Percentiles rank a stretch among this genome's conserved stretches.
phyloP scores from a whole-genome alignment of 2,888 invertebrate genomes.

The Litoditis marina region DNA sequence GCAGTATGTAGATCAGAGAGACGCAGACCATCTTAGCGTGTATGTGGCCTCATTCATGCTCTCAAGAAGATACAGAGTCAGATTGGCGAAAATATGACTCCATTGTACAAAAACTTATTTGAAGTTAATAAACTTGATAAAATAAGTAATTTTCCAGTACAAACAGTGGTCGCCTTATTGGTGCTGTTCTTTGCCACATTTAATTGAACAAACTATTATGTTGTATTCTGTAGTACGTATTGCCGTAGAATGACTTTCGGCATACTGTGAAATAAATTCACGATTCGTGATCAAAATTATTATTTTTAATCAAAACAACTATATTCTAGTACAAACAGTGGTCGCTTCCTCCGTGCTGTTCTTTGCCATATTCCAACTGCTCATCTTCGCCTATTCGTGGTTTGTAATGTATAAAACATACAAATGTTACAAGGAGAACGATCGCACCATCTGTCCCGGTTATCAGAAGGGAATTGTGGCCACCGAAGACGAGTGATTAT shows the following conservation, averaged over 20 bases:
- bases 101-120: too few relatives aligned
- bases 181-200: constrained; percentile 17
- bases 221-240: too few relatives aligned
- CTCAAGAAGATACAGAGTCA: too few relatives aligned
- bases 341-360: constrained; percentile 19
- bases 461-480: constrained; percentile 26
- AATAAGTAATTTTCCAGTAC: constrained; percentile 32
- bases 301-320: too few relatives aligned
- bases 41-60: too few relatives aligned
- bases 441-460: constrained; percentile 26
- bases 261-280: too few relatives aligned
- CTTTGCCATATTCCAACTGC: constrained; percentile 8
- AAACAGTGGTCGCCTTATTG: constrained; percentile 18
- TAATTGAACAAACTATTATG: not conserved
- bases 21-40: too few relatives aligned
- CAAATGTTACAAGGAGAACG: constrained; percentile 19
- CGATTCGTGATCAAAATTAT: too few relatives aligned
- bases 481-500: too few relatives aligned
- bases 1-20: too few relatives aligned
- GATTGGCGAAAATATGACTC: too few relatives aligned
- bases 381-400: constrained; percentile 20
- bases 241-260: too few relatives aligned
- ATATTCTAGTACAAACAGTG: constrained; percentile 28
- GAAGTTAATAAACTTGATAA: not conserved
- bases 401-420: constrained; percentile 18